Conservation (phyloP, 2,113 vertebrate genomes). For the Leptosomus discolor region DNA sequence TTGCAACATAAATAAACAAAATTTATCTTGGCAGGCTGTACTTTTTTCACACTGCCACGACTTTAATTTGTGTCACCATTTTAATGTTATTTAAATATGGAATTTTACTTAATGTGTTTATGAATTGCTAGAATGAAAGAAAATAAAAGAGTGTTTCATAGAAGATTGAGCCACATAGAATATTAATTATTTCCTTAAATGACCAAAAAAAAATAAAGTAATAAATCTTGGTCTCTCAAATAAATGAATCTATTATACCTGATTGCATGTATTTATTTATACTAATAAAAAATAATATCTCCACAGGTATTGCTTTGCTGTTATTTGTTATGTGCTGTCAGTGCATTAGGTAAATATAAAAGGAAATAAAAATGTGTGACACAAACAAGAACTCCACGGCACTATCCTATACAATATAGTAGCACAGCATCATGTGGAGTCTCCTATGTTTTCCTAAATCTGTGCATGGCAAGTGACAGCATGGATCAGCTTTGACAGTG, state of each 20-base stretch:
- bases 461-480: background rate
- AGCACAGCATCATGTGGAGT: background rate
- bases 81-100: constrained; percentile 18
- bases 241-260: constrained; percentile 37
- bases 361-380: background rate
- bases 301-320: background rate
- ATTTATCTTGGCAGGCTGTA: background rate
- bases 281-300: constrained; percentile 34
- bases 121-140: constrained; percentile 24
- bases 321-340: constrained; percentile 21
- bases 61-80: constrained; percentile 14
- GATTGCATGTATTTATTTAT: constrained; percentile 44
- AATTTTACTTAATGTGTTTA: background rate
- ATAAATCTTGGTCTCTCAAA: constrained; percentile 32
- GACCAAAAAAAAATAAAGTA: constrained; percentile 14
- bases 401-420: background rate
- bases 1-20: constrained; percentile 20
- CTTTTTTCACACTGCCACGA: background rate
- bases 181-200: constrained; percentile 47
- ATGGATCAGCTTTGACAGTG: background rate
- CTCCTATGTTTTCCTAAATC: background rate
- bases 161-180: background rate
- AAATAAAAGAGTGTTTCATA: background rate
- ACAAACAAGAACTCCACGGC: background rate
- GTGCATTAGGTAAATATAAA: background rate